These are phyloP conservation scores for Zhengitettix transpicula DNA, from an alignment of 2,888 invertebrate genomes.

Conservation along the genomic window DNA sequence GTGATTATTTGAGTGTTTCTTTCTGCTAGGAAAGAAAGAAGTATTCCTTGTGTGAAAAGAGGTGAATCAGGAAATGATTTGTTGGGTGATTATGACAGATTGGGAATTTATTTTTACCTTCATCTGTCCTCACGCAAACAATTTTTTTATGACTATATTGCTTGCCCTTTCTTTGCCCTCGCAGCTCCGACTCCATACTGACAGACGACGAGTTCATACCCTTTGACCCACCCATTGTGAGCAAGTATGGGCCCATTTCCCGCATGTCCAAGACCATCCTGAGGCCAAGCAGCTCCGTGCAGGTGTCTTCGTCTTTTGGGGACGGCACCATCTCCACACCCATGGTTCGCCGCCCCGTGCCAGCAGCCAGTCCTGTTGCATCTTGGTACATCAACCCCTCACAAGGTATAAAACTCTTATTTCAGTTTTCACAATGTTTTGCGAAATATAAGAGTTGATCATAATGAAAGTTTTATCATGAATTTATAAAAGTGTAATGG, in stretches of 20 bases:
- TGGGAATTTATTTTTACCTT: too few species aligned
- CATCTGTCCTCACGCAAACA: neutral
- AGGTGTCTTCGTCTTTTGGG: constrained; percentile 20
- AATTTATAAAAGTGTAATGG: too few species aligned
- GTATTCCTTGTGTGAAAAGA: too few species aligned
- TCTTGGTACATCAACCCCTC: constrained; percentile 29
- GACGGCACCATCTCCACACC: constrained; percentile 22
- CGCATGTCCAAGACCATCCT: constrained; percentile 20
- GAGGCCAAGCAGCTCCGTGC: constrained; percentile 14
- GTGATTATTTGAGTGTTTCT: too few species aligned
- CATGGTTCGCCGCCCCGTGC: constrained; percentile 28
- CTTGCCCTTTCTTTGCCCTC: neutral
- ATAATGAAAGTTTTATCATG: too few species aligned
- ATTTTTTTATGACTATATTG: neutral
- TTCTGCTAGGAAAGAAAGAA: too few species aligned
- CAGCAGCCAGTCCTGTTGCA: constrained; percentile 29
- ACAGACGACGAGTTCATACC: constrained; percentile 49
- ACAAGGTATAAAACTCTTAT: constrained; percentile 15
- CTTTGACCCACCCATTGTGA: constrained; percentile 44
- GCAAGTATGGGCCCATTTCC: constrained; percentile 54
- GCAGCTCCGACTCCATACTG: constrained; percentile 33
- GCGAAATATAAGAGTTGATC: neutral
- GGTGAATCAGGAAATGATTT: too few species aligned
- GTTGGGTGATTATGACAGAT: too few species aligned
- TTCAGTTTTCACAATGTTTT: neutral